Base-by-base conservation (phyloP, 2,888 invertebrate genomes). In the Spisula solida region DNA sequence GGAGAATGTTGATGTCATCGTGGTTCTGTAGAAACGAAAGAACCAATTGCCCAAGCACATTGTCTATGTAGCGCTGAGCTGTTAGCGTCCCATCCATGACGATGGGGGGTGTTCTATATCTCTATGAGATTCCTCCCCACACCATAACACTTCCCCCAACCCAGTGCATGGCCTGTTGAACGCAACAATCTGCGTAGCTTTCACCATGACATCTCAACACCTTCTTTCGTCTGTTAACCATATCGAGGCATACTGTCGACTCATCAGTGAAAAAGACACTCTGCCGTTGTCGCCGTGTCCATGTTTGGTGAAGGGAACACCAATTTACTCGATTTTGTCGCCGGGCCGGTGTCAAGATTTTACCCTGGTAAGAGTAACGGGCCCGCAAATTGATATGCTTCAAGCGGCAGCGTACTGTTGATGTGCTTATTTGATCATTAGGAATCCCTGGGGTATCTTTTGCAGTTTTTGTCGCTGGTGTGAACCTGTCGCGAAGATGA, bases 181-280 rank as follows among this genome's bases (percentile, higher is more conserved):
- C 47, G 47, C 47, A 47, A 47, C 47, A 47, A 47, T 47, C 47
- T 47, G 47, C 47, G 12, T 47, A 47, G 47, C 47, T 5, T 47
- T 47, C 47, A 8, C 47, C 47, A 47, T 12, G 47, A 47, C 5
- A 12, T 47, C 47, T 47, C 47, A 5, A 47, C 47, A 47, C 47
- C 47, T n/a, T n/a, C n/a, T n/a, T n/a, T n/a, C n/a, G n/a, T n/a
- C n/a, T n/a, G n/a, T n/a, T n/a, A n/a, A n/a, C 5, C 47, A 47
- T 47, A 47, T 47, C 47, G 47, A 47, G 34, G n/a, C 82, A 82
- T 51, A 87, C 82, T 31, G 75, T 66, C 2, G 82, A 87, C 25
- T 87, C 86, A 34, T 87, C 86, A 29, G 83, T 83, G 51, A 87
- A 83, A 14, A 87, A 41, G 60, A 87, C 83, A 8, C 66, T 51